phyloP scores from a whole-genome alignment of 1,140 invertebrate species.

The Conopomorpha cramerella region DNA sequence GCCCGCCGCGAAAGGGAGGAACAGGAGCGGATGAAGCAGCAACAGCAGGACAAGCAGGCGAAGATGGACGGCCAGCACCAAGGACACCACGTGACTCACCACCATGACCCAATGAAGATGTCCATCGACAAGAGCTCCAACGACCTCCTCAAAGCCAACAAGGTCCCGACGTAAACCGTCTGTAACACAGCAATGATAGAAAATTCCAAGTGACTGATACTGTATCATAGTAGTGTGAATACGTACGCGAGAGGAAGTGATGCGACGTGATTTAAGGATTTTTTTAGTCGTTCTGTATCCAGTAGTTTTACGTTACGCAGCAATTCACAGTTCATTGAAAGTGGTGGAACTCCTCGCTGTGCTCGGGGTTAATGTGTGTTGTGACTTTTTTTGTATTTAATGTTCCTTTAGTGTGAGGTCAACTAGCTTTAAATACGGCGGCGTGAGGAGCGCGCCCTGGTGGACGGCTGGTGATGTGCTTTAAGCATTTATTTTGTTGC shows the following conservation, averaged over 20 bases:
- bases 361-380: slow-evolving; percentile 35
- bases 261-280: slow-evolving; percentile 29
- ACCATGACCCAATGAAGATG: slow-evolving; percentile 64
- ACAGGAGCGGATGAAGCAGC: slow-evolving; percentile 88
- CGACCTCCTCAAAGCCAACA: slow-evolving; percentile 69
- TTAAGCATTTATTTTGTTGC: slow-evolving; percentile 63
- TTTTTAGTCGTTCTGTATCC: slow-evolving; percentile 48
- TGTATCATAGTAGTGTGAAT: slow-evolving; percentile 57
- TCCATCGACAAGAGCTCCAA: slow-evolving; percentile 67
- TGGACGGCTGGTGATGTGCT: slow-evolving; percentile 58
- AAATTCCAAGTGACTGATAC: slow-evolving; percentile 46
- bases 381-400: slow-evolving; percentile 40
- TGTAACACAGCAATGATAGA: slow-evolving; percentile 26
- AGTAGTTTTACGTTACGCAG: slow-evolving; percentile 53
- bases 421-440: slow-evolving; percentile 8
- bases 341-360: slow-evolving; percentile 24
- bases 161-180: slow-evolving; percentile 66
- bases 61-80: slow-evolving; percentile 68
- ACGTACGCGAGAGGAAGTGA: slow-evolving; percentile 46
- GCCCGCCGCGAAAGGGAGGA: slow-evolving; percentile 87
- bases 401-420: slow-evolving; percentile 50
- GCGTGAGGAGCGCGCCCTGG: slow-evolving; percentile 37
- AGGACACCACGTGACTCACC: slow-evolving; percentile 59
- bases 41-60: slow-evolving; percentile 83
- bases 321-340: too few relatives aligned